A percentile compares a stretch with the other conserved stretches of the same genome.
Evolutionary conservation across 2,888 invertebrate genomes (phyloP).

Genomic region (Tillus elongatus): DNA sequence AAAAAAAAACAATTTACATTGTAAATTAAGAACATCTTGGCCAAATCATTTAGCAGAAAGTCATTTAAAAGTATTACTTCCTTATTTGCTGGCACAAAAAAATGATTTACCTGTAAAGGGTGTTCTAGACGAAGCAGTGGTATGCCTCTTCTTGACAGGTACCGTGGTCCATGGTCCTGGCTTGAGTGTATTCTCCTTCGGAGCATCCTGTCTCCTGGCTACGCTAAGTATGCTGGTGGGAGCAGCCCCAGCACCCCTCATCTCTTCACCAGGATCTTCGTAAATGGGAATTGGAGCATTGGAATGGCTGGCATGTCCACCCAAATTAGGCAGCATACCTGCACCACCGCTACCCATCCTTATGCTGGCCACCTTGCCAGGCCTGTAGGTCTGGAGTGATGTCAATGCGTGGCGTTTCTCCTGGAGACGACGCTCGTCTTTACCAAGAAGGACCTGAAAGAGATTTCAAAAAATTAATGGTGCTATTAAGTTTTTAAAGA

Average conservation of each 20-base stretch:
- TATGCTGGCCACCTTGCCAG: slow-evolving; percentile 48
- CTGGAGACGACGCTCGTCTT: slow-evolving; percentile 44
- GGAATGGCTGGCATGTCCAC: slow-evolving; percentile 27
- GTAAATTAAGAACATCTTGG: too few species aligned
- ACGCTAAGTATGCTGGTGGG: slow-evolving; percentile 48
- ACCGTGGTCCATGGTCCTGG: slow-evolving; percentile 60
- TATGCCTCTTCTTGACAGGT: slow-evolving; percentile 35
- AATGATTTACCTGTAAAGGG: slow-evolving; percentile 43
- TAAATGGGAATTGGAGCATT: slow-evolving; percentile 29
- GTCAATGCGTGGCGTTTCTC: slow-evolving; percentile 71
- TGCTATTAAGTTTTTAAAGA: too few species aligned
- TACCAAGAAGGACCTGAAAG: slow-evolving; percentile 55
- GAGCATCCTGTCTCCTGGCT: slow-evolving; percentile 45
- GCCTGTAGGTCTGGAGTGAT: slow-evolving; percentile 59
- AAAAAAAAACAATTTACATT: too few species aligned
- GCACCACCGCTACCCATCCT: slow-evolving; percentile 38
- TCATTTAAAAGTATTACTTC: too few species aligned
- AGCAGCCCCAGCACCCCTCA: slow-evolving; percentile 31
- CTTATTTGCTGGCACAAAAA: too few species aligned
- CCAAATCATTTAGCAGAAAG: too few species aligned
- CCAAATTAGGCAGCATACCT: slow-evolving; percentile 32
- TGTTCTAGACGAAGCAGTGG: slow-evolving; percentile 29
- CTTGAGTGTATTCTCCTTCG: slow-evolving; percentile 62
- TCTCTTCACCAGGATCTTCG: slow-evolving; percentile 40
- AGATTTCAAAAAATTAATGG: too few species aligned